These are phyloP conservation scores for Psettodes erumei DNA, from an alignment of 2,113 vertebrate species.

Conservation along the genomic window DNA sequence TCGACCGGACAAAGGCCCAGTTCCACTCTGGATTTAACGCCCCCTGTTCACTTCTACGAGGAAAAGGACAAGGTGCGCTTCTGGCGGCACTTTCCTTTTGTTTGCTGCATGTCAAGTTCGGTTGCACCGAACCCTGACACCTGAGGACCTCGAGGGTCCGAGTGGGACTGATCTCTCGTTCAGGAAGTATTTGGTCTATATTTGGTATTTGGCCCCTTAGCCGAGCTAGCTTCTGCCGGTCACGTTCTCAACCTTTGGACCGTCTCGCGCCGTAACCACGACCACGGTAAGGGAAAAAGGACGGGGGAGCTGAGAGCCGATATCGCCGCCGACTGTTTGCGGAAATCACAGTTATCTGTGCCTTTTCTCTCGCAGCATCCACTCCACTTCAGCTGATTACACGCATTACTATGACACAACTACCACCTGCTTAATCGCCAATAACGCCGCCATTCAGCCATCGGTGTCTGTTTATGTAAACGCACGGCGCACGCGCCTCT, in stretches of 20 bases:
- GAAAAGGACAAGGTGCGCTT: background rate
- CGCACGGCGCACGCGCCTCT: background rate
- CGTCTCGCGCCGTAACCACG: background rate
- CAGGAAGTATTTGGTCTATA: no score
- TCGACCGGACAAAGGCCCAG: background rate
- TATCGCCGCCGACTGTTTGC: conserved; percentile 13
- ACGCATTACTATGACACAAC: conserved; percentile 36
- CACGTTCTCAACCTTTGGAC: no score
- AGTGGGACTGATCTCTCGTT: background rate
- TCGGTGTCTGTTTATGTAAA: background rate
- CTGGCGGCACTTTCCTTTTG: background rate
- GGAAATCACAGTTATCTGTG: conserved; percentile 46
- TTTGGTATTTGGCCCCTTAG: no score
- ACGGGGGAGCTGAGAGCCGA: background rate
- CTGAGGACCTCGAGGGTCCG: background rate
- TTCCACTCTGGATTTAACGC: background rate
- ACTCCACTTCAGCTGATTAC: conserved; percentile 43
- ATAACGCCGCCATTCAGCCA: background rate
- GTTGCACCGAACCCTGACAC: background rate
- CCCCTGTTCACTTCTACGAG: background rate
- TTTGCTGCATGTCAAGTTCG: background rate
- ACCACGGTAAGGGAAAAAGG: background rate
- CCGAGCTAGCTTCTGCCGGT: background rate
- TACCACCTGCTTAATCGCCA: conserved; percentile 37
- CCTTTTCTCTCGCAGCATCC: background rate